Base-by-base conservation (phyloP, 2,888 invertebrate species). In the Plebejus anna region DNA sequence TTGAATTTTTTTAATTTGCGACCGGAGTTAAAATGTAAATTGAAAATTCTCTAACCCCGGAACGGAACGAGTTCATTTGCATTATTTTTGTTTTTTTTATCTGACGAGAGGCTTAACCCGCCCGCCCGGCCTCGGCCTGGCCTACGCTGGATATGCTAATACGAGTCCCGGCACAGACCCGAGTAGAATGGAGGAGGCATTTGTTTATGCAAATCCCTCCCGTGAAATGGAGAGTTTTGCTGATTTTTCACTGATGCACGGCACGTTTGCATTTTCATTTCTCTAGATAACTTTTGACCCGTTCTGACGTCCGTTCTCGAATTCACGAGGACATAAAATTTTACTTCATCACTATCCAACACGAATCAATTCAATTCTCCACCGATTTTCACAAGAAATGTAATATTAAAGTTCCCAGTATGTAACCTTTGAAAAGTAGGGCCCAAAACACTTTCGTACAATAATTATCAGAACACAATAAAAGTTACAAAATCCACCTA, bases 141-240 rank as follows among this genome's bases (percentile, higher is more conserved):
- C 82, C 83, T 83, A 82, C 83, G 84, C 82, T 81, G 80, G 79
- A 78, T 82, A 84, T 84, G 82, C 82, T 82, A 83, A 82, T 83
- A 79, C 76, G 76, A 80, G 78, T 78, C 77, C 77, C 78, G 78
- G 80, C 76, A 77, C 51, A 80, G 80, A 66, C 79, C 80, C 78
- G 80, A 78, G 77, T 79, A 81, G 82, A 82, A 84, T 82, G 85
- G 87, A 87, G 82, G 79, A 82, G 87, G 85, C 81, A 84, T 86
- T 81, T 84, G 82, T 83, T 82, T 85, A 83, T 84, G 82, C 80
- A 80, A 83, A 84, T 83, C 38, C 70, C 61, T 76, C 77, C 79
- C 81, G 81, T 79, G 83, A 84, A 85, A 84, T 82, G 81, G 82
- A 85, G 82, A 84, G 84, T 84, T 83, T 84, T 85, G 85, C 80